Evolutionary conservation across 1,140 invertebrate species (phyloP).

Genomic region (Danaus melanippus): DNA sequence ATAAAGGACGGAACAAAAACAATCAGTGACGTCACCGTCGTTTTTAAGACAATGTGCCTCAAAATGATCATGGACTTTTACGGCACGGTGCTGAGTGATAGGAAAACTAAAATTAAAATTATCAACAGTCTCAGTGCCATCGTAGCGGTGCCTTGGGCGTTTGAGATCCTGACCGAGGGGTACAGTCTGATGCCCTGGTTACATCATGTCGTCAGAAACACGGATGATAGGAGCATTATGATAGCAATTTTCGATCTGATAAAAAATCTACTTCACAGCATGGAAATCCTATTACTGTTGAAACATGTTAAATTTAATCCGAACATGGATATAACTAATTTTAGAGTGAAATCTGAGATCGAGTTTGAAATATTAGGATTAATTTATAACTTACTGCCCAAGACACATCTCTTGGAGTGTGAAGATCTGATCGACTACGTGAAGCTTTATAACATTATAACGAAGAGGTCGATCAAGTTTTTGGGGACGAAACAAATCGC

Average conservation of each 20-base stretch:
- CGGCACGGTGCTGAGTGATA: constrained; percentile 62
- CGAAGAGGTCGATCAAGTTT: constrained; percentile 47
- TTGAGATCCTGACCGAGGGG: constrained; percentile 74
- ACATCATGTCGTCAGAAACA: constrained; percentile 38
- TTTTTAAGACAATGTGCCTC: constrained; percentile 69
- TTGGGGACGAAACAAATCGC: constrained; percentile 47
- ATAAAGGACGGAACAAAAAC: constrained; percentile 76
- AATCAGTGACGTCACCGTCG: constrained; percentile 67
- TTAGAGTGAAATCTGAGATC: constrained; percentile 48
- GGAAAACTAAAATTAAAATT: constrained; percentile 74
- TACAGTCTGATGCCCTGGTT: constrained; percentile 78
- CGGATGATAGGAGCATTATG: constrained; percentile 38
- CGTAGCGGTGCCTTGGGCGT: constrained; percentile 74
- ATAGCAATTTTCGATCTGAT: constrained; percentile 33
- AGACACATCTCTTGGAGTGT: constrained; percentile 29
- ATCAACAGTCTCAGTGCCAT: constrained; percentile 74
- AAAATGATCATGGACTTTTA: constrained; percentile 74
- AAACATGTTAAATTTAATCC: constrained; percentile 27
- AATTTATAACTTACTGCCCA: constrained; percentile 35
- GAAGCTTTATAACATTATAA: constrained; percentile 36
- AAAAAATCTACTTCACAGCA: constrained; percentile 42
- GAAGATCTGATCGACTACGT: constrained; percentile 42
- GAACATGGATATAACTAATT: constrained; percentile 25
- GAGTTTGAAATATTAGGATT: constrained; percentile 49
- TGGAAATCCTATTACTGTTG: constrained; percentile 32